Evolutionary conservation across 1,140 invertebrate species (phyloP), one percentile per base, ranked within the genome.

Genomic region (Anagrus nilaparvatae): DNA sequence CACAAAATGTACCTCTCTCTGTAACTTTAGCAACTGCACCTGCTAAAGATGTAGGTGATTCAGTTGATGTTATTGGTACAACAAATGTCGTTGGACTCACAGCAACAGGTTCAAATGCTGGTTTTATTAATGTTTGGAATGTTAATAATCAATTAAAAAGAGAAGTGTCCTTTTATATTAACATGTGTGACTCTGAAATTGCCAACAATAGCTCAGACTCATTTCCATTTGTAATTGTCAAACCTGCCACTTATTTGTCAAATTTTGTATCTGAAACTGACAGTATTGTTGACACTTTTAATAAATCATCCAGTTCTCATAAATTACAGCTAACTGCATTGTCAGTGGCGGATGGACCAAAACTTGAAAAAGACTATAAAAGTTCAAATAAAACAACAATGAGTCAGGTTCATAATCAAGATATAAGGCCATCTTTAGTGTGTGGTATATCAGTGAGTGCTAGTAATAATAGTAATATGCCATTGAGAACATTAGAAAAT

Each of bases 1-100:
- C 90, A 9, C 88, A 92, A 65, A 96, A 96, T 70, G 90, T 95
- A 34, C 89, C 91, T n/a, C 71, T 95, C 25, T 81, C 81, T 44
- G 82, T 91, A 10, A 89, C 86, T 17, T 83, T 88, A 60, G 88
- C 88, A 10, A 91, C 88, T 27, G 82, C 82, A 51, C 88, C 88
- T 31, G 88, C 88, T 71, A 48, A 69, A 58, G 47, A 74, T 61
- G 44, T 69, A 58, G 72, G 73, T 40, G 76, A 80, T 46, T 68
- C 71, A 5, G 70, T 78, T 7, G 76, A 82, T 40, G 75, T 84
- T 43, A 70, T 90, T 19, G 79, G 84, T 42, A 79, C 81, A 6
- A 83, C 77, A n/a, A 74, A 72, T 38, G 69, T 71, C 46, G 58
- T 69, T 40, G 73, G 75, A 43, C 71, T 76, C 37, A 56, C 74